A percentile compares a stretch with the other conserved stretches of the same genome.
These are phyloP conservation scores for Ceyx cyanopectus DNA, from an alignment of 2,113 vertebrate species.

Conservation along the genomic window DNA sequence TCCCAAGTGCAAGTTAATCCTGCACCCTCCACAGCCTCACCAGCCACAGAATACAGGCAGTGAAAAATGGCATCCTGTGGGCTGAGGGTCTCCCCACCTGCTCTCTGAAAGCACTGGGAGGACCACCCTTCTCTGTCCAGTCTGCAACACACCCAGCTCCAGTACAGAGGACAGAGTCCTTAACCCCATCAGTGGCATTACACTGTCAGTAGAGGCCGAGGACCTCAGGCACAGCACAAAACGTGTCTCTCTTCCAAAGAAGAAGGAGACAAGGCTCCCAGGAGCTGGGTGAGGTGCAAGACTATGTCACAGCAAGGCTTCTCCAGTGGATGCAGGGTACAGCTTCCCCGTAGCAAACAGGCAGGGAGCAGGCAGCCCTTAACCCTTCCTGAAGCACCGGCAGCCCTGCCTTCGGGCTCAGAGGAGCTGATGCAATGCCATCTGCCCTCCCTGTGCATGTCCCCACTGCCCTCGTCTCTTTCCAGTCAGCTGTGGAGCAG, in stretches of 20 bases:
- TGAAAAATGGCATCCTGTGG: neutral
- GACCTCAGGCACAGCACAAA: neutral
- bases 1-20: neutral
- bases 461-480: neutral
- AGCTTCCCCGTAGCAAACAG: neutral
- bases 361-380: neutral
- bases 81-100: neutral
- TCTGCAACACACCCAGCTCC: accelerated
- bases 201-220: neutral
- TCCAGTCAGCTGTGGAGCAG: accelerated
- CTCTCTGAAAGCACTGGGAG: neutral
- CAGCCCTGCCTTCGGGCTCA: neutral
- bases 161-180: neutral
- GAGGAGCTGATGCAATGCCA: neutral
- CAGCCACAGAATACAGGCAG: neutral
- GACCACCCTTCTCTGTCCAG: neutral
- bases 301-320: neutral
- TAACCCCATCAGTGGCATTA: no score
- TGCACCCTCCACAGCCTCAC: neutral
- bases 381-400: neutral
- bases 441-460: accelerated
- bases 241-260: neutral
- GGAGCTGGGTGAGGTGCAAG: neutral
- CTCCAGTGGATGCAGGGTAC: neutral
- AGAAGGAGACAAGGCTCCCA: neutral